phyloP scores from a whole-genome alignment of 2,888 invertebrate species.

The Eilema sororculum region DNA sequence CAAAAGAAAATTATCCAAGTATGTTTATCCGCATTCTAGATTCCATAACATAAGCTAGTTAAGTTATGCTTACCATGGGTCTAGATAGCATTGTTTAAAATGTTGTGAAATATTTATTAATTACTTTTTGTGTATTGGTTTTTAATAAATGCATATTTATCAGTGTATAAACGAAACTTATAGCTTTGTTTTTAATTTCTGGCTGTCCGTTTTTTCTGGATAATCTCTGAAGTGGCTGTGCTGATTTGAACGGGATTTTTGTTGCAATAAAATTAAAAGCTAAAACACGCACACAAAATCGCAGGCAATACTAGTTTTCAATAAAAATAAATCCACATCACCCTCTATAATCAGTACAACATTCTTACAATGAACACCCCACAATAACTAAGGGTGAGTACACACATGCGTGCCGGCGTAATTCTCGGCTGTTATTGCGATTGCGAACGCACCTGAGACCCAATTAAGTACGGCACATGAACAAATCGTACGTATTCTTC shows the following conservation, averaged over 20 bases:
- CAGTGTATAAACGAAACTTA: too few species aligned
- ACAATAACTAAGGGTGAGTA: conserved; percentile 32
- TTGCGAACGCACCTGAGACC: conserved; percentile 72
- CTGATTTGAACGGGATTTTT: not conserved
- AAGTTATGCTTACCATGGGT: too few species aligned
- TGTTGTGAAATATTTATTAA: too few species aligned
- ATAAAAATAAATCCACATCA: conserved; percentile 5
- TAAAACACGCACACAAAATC: not conserved
- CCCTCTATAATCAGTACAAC: conserved; percentile 1
- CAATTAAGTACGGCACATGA: conserved; percentile 66
- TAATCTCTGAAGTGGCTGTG: not conserved
- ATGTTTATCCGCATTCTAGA: too few species aligned
- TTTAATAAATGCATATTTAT: too few species aligned
- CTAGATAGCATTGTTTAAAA: too few species aligned
- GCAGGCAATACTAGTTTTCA: not conserved
- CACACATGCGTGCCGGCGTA: conserved; percentile 44
- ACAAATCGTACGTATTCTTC: conserved; percentile 37
- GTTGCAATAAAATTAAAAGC: not conserved
- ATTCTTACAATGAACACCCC: conserved; percentile 33
- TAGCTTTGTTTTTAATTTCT: too few species aligned
- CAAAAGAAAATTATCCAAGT: too few species aligned
- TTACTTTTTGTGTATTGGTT: too few species aligned
- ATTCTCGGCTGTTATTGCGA: conserved; percentile 63
- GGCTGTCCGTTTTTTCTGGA: not conserved
- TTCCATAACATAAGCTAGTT: too few species aligned